Conservation (phyloP, 2,797 vertebrate genomes). For the Rhinichthys osculus region DNA sequence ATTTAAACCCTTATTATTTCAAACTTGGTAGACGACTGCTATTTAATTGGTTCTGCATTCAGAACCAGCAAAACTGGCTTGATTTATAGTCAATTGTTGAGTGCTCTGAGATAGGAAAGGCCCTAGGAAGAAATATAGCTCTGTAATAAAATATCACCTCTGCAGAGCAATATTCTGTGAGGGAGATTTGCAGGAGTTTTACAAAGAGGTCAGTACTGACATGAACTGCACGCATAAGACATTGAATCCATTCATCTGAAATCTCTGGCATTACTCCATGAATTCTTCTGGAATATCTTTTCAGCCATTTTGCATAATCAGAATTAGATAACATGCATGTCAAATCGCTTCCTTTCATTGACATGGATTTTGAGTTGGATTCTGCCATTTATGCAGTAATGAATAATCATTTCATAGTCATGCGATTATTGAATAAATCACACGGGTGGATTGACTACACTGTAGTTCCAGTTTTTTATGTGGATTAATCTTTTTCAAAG, state of each 20-base stretch:
- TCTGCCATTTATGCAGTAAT: not conserved
- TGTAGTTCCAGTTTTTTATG: not conserved
- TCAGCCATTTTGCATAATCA: not conserved
- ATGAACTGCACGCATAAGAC: conserved; percentile 13
- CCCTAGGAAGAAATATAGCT: conserved; percentile 18
- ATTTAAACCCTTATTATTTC: conserved; percentile 20
- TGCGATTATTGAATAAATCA: conserved; percentile 14
- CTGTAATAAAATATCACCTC: conserved; percentile 28
- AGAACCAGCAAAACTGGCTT: conserved; percentile 14
- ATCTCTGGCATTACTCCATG: conserved; percentile 1
- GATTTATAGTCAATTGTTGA: conserved; percentile 46
- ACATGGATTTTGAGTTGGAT: not conserved
- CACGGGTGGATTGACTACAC: not conserved
- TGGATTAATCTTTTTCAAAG: not conserved
- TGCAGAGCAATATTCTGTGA: not conserved
- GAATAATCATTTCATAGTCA: not conserved
- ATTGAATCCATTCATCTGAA: conserved; percentile 2
- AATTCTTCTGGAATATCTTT: not conserved
- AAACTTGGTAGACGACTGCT: conserved; percentile 5
- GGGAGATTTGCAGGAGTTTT: conserved; percentile 27
- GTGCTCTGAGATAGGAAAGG: conserved; percentile 26
- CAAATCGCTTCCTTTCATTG: not conserved
- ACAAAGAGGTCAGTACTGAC: conserved; percentile 21
- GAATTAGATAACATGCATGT: conserved; percentile 26
- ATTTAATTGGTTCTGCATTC: conserved; percentile 35